Evolutionary conservation across 1,140 invertebrate species (phyloP), one percentile per base, ranked within the genome.

Genomic region (Nylanderia fulva): DNA sequence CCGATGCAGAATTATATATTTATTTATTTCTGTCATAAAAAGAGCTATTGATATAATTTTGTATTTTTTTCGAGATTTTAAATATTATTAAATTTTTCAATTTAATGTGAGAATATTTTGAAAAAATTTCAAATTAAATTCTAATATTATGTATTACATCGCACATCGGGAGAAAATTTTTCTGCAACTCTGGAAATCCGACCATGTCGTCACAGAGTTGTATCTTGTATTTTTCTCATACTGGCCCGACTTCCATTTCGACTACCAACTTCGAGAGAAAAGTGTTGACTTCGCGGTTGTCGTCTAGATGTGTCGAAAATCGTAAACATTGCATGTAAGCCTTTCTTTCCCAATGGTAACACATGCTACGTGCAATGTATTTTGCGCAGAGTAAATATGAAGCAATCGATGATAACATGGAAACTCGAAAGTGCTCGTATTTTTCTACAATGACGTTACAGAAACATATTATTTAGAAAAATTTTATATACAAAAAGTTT

Each of bases 241-340:
- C 39, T 21, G 5, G 33, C 18, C n/a, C 24, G 13, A 71, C 24
- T 11, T 68, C 21, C 21, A 33, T 82, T 36, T 72, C 36, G 7
- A 80, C n/a, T 66, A 27, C 18, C 61, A 48, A 79, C 58, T 58
- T 82, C 24, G 66, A 82, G 36, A 82, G 29, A 29, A 39, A 80
- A 71, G 3, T 24, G 64, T 80, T 68, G 45, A 42, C 63, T 29
- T 42, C n/a, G 63, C 48, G 33, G 18, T 82, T 71, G 52, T 82
- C n/a, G 52, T 27, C 60, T 79, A 69, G 45, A 54, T 58, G 13
- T 27, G 24, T 42, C 27, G 36, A 39, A 71, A 48, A 71, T 58
- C 52, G 36, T 71, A 72, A 82, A 82, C n/a, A 42, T 42, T 21
- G 52, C 15, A 79, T 56, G 15, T 69, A 82, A 80, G 69, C 36